A percentile compares a stretch with the other conserved stretches of the same genome.
Conservation (phyloP, 1,140 invertebrate species). For the Stenopsyche tienmushanensis region DNA sequence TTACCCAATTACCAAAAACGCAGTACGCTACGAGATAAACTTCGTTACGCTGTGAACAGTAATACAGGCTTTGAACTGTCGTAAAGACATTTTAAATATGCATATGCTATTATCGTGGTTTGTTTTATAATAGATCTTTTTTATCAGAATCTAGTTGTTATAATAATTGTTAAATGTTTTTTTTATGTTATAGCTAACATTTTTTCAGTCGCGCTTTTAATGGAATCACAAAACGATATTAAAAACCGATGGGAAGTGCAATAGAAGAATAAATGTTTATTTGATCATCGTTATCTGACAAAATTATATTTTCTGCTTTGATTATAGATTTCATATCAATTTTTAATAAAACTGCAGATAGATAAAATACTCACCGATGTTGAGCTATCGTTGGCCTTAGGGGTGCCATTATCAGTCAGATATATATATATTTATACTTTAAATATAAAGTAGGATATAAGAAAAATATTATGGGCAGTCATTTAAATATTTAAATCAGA, state of each 20-base stretch:
- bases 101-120: not conserved
- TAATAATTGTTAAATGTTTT: slow-evolving; percentile 45
- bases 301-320: no score
- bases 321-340: not conserved
- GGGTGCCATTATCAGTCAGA: slow-evolving; percentile 27
- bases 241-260: no score
- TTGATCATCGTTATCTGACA: no score
- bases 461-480: no score
- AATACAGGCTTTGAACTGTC: slow-evolving; percentile 99
- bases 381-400: not conserved
- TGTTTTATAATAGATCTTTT: not conserved
- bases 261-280: no score
- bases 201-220: no score
- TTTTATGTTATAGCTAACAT: slow-evolving; percentile 33
- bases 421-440: slow-evolving; percentile 37
- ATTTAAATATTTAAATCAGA: no score
- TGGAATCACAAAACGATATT: no score
- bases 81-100: slow-evolving; percentile 53
- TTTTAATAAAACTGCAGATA: not conserved
- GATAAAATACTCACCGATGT: not conserved
- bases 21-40: slow-evolving; percentile 90
- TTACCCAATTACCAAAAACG: slow-evolving; percentile 98
- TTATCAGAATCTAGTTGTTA: not conserved
- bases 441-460: not conserved
- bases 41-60: slow-evolving; percentile 95